Conservation (phyloP, 2,113 vertebrate species). For the Catagonus wagneri region DNA sequence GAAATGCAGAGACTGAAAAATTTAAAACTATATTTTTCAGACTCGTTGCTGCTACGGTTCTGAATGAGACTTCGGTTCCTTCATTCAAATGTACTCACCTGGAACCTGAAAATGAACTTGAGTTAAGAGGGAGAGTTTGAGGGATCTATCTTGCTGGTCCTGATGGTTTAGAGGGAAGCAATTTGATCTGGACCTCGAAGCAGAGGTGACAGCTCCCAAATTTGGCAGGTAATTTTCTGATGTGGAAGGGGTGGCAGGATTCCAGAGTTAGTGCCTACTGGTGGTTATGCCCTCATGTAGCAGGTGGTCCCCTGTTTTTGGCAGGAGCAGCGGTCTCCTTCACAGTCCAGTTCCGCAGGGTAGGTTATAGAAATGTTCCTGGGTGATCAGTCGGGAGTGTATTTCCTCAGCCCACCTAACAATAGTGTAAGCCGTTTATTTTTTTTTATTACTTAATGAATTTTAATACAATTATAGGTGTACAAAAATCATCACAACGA, state of each 20-base stretch:
- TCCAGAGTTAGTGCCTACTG: neutral
- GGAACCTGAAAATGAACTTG: neutral
- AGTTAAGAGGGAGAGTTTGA: neutral
- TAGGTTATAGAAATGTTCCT: neutral
- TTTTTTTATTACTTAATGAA: no score
- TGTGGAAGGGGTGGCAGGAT: neutral
- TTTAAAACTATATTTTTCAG: conserved; percentile 1
- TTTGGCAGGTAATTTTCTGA: neutral
- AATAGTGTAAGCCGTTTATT: neutral
- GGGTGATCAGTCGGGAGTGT: neutral
- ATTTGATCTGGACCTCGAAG: neutral
- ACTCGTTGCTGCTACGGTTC: neutral
- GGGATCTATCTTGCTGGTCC: neutral
- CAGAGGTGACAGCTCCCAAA: neutral
- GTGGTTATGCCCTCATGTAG: neutral
- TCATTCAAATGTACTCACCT: neutral
- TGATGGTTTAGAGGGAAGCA: neutral
- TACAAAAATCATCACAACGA: no score
- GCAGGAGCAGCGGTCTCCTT: neutral
- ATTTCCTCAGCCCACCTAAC: neutral
- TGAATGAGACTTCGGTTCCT: neutral
- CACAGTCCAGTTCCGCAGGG: neutral
- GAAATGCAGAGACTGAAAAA: neutral
- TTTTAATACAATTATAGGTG: no score
- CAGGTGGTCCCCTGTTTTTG: neutral